Evolutionary conservation across 2,888 invertebrate species (phyloP).

Genomic region (Callyntrura sp.): DNA sequence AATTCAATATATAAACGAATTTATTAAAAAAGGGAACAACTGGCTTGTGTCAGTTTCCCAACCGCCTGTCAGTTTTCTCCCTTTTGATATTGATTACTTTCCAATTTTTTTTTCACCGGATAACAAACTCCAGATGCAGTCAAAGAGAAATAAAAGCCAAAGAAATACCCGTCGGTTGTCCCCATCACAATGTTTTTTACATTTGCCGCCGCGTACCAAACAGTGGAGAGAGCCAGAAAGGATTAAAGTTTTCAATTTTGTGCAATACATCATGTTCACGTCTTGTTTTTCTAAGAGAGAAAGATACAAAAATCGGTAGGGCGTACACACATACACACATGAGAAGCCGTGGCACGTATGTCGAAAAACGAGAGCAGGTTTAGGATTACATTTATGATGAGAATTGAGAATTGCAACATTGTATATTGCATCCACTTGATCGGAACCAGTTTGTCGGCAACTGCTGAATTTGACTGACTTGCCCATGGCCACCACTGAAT

Average conservation of each 20-base stretch:
- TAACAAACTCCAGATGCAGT: neutral
- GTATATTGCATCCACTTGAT: conserved; percentile 36
- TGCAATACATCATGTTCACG: conserved; percentile 26
- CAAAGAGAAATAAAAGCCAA: neutral
- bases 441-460: conserved; percentile 15
- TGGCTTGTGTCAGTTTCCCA: neutral
- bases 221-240: neutral
- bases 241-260: conserved; percentile 42
- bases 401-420: conserved; percentile 12
- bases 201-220: neutral
- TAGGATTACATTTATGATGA: conserved; percentile 42
- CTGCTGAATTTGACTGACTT: neutral
- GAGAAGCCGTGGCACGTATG: neutral
- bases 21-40: no score
- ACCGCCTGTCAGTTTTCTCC: neutral
- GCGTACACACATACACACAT: no score
- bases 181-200: neutral
- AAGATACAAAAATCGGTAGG: neutral
- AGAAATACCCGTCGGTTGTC: neutral
- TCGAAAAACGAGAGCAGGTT: neutral
- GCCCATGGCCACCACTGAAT: no score
- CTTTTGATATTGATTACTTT: neutral
- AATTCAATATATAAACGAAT: no score
- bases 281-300: neutral
- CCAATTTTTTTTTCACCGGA: neutral